These are phyloP conservation scores for Aricia artaxerxes DNA, from an alignment of 2,888 invertebrate species.

Conservation along the genomic window DNA sequence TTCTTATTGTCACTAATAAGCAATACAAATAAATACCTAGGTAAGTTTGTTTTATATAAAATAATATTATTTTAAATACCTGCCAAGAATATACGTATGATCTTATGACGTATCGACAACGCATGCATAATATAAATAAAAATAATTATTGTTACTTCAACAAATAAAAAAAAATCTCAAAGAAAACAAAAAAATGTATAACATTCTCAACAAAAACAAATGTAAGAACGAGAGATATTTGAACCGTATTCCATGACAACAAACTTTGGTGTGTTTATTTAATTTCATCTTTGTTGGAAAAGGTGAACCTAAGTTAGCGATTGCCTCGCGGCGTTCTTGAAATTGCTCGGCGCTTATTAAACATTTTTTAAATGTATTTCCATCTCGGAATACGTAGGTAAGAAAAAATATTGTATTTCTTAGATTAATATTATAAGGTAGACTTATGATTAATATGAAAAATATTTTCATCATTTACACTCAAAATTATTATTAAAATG, in stretches of 20 bases:
- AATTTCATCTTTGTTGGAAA: constrained; percentile 49
- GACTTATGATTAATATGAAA: constrained; percentile 29
- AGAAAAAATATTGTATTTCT: constrained; percentile 31
- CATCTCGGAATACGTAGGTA: constrained; percentile 29
- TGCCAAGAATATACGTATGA: no score
- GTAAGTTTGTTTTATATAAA: no score
- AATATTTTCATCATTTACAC: constrained; percentile 17
- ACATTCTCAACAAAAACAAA: constrained; percentile 13
- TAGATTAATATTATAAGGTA: constrained; percentile 26
- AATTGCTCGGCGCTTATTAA: constrained; percentile 47
- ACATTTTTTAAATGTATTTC: constrained; percentile 40
- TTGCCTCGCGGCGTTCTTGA: constrained; percentile 46
- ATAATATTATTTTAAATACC: no score
- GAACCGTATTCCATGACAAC: constrained; percentile 48
- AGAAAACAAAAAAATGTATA: constrained; percentile 12
- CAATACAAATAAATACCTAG: no score
- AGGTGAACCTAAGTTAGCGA: constrained; percentile 47
- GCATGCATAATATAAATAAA: no score
- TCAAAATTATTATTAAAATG: constrained; percentile 1
- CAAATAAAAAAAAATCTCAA: not conserved
- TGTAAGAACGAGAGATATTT: constrained; percentile 36
- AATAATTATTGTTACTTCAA: not conserved
- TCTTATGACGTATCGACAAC: no score
- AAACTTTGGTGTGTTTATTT: constrained; percentile 53
- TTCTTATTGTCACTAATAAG: no score